phyloP scores from a whole-genome alignment of 2,888 invertebrate genomes.

The Eurois occulta region DNA sequence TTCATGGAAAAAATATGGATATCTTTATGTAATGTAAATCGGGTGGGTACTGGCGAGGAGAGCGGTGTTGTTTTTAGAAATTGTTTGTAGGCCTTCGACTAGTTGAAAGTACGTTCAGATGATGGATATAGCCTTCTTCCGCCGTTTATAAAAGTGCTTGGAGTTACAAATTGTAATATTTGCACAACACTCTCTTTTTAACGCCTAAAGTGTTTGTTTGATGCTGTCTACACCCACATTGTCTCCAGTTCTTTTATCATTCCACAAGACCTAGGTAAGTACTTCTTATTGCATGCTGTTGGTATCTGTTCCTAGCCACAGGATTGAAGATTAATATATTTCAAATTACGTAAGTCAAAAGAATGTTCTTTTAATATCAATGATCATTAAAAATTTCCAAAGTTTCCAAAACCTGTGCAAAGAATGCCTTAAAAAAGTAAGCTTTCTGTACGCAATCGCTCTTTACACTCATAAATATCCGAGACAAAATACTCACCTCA shows the following conservation, averaged over 20 bases:
- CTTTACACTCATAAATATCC: neutral
- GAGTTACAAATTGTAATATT: neutral
- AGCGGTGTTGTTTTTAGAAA: slow-evolving; percentile 21
- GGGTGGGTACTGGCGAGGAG: slow-evolving; percentile 52
- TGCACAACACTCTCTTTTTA: neutral
- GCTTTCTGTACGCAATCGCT: neutral
- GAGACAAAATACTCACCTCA: slow-evolving; percentile 3
- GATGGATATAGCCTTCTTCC: neutral
- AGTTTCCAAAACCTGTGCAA: neutral
- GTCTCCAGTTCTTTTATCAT: neutral
- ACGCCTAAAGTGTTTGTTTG: neutral
- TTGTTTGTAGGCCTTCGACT: neutral
- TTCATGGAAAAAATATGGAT: slow-evolving; percentile 68
- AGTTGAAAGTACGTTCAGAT: neutral
- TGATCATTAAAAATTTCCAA: neutral
- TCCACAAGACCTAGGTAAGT: neutral
- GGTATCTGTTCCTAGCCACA: neutral
- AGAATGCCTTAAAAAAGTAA: neutral
- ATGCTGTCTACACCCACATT: neutral
- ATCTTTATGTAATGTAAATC: slow-evolving; percentile 65
- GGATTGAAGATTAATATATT: too few species aligned
- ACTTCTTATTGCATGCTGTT: neutral
- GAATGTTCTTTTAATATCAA: too few species aligned
- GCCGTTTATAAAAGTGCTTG: neutral
- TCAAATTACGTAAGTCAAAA: too few species aligned